A percentile compares a stretch with the other conserved stretches of the same genome.
Conservation (phyloP, 2,113 vertebrate genomes). For the Ictalurus furcatus region DNA sequence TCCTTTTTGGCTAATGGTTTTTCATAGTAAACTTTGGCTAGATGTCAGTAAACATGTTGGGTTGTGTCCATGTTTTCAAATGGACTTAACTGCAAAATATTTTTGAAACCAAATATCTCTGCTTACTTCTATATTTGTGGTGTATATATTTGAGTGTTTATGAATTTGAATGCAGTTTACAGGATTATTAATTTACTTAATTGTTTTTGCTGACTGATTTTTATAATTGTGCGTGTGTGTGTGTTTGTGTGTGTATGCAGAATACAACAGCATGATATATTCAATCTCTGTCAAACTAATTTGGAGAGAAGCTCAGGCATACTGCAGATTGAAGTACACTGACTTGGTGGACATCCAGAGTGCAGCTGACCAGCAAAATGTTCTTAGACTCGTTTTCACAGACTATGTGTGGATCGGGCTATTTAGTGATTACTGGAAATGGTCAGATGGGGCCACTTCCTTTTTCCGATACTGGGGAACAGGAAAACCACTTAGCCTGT, state of each 20-base stretch:
- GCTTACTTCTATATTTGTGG: not conserved
- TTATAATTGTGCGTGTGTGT: not conserved
- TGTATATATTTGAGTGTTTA: not conserved
- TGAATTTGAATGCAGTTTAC: not conserved
- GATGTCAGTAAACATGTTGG: not conserved
- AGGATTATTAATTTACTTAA: not conserved
- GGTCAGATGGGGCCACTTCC: slow-evolving; percentile 13
- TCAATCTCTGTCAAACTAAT: not conserved
- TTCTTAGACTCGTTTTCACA: not conserved
- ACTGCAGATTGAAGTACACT: slow-evolving; percentile 21
- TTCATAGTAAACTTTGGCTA: not conserved
- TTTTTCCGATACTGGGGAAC: slow-evolving; percentile 32
- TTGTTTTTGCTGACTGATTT: not conserved
- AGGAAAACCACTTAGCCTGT: not conserved
- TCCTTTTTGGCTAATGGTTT: too few relatives aligned
- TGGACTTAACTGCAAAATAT: not conserved
- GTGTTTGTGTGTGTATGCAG: slow-evolving; percentile 19
- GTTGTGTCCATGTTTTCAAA: not conserved
- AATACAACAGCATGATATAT: not conserved
- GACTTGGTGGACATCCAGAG: slow-evolving; percentile 32
- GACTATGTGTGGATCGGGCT: slow-evolving; percentile 24
- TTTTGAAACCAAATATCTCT: not conserved
- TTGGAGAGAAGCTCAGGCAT: slow-evolving; percentile 25
- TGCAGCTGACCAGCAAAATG: not conserved
- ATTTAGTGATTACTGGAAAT: slow-evolving; percentile 33